These are phyloP conservation scores for Darevskia nairensis DNA, from an alignment of 2,797 vertebrate species.

Conservation along the genomic window DNA sequence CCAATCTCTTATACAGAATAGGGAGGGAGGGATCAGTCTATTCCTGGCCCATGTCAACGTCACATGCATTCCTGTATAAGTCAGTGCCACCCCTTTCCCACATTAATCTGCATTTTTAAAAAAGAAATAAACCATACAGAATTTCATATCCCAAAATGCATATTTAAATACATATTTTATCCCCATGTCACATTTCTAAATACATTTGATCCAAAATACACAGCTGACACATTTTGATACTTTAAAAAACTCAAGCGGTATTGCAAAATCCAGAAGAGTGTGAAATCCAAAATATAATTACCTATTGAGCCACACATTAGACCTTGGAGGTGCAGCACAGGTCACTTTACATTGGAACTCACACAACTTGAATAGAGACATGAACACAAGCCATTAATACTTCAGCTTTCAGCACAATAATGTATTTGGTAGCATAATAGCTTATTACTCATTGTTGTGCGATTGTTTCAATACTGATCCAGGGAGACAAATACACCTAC, in stretches of 20 bases:
- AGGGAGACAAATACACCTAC: slow-evolving; percentile 2
- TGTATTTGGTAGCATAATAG: not conserved
- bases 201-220: too few species aligned
- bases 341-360: not conserved
- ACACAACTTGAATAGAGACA: not conserved
- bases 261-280: not conserved
- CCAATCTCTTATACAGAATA: not conserved
- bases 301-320: not conserved
- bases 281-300: not conserved
- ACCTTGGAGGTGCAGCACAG: not conserved
- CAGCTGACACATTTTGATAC: too few species aligned
- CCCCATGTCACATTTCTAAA: too few species aligned
- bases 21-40: too few species aligned
- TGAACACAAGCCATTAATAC: not conserved
- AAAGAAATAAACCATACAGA: too few species aligned
- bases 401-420: not conserved
- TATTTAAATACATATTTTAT: too few species aligned
- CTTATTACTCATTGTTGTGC: not conserved
- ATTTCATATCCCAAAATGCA: too few species aligned
- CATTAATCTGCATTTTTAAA: too few species aligned
- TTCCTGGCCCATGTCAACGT: too few species aligned
- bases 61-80: too few species aligned
- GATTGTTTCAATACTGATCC: not conserved
- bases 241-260: not conserved
- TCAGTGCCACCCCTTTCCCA: too few species aligned